Evolutionary conservation across 35 echinoderm and acorn worm genomes (phyloP).

Genomic region (Holothuria glaberrima): DNA sequence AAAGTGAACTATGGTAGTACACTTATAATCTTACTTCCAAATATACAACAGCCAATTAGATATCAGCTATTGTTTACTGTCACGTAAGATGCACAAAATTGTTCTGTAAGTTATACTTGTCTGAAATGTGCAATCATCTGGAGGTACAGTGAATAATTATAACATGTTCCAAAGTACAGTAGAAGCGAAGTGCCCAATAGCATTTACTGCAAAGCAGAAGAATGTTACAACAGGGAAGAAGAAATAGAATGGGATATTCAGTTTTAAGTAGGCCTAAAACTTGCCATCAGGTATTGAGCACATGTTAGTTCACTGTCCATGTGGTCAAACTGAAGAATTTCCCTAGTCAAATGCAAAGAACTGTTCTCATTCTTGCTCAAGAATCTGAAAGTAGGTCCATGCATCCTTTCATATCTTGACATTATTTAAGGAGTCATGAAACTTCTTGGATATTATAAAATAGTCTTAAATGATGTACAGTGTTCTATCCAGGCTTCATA

Average conservation of each 20-base stretch:
- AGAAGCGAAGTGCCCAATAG: neutral
- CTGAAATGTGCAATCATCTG: too few species aligned
- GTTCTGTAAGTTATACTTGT: too few species aligned
- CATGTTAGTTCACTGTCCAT: neutral
- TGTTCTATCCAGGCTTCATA: too few species aligned
- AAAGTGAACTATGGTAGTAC: neutral
- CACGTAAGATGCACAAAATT: too few species aligned
- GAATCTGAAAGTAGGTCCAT: neutral
- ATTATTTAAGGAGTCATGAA: too few species aligned
- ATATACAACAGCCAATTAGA: too few species aligned
- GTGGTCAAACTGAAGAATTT: conserved; percentile 6
- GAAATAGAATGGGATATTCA: neutral
- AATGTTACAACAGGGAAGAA: neutral
- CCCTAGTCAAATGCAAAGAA: neutral
- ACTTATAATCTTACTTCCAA: too few species aligned
- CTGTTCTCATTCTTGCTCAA: neutral
- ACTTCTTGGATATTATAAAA: too few species aligned
- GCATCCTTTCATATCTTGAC: too few species aligned
- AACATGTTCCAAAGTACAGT: neutral
- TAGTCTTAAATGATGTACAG: too few species aligned
- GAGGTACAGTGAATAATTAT: too few species aligned
- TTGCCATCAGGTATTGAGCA: conserved; percentile 10
- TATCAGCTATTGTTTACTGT: too few species aligned
- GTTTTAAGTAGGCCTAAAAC: neutral
- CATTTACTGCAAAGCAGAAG: neutral